These are phyloP conservation scores for Oophaga pumilio DNA, from an alignment of 2,113 vertebrate genomes.

Conservation along the genomic window DNA sequence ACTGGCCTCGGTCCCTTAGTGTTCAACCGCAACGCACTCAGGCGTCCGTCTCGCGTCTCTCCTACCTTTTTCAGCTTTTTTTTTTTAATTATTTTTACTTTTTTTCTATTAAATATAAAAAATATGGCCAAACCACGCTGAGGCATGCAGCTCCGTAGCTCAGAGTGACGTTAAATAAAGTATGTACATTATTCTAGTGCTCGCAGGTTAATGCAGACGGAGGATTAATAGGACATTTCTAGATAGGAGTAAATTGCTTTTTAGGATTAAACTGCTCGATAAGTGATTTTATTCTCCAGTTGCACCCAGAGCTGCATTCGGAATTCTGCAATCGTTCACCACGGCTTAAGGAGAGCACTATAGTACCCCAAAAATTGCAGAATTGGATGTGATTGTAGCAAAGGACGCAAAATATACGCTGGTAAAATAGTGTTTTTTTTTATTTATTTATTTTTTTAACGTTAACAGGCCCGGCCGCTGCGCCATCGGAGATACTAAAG, in stretches of 20 bases:
- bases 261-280: too few relatives aligned
- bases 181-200: constrained; percentile 63
- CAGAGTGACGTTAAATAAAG: constrained; percentile 74
- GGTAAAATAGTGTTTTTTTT: too few relatives aligned
- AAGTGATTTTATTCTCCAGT: background rate
- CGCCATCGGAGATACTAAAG: background rate
- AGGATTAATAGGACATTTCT: background rate
- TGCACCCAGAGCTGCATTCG: background rate
- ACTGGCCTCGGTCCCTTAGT: too few relatives aligned
- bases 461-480: background rate
- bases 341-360: too few relatives aligned
- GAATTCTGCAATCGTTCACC: background rate
- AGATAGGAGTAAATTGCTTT: background rate
- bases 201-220: background rate
- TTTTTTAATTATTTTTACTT: constrained; percentile 19
- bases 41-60: background rate
- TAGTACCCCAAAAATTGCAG: too few relatives aligned
- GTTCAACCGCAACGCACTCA: too few relatives aligned
- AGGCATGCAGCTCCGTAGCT: constrained; percentile 68
- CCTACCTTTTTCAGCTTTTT: constrained; percentile 8
- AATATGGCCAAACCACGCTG: constrained; percentile 66
- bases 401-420: background rate
- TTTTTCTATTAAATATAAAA: constrained; percentile 61
- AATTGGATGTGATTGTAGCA: background rate
- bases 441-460: too few relatives aligned